Percentiles rank a stretch among this genome's conserved stretches.
Evolutionary conservation across 1,140 invertebrate species (phyloP).

Genomic region (Drosophila nigromelanica): DNA sequence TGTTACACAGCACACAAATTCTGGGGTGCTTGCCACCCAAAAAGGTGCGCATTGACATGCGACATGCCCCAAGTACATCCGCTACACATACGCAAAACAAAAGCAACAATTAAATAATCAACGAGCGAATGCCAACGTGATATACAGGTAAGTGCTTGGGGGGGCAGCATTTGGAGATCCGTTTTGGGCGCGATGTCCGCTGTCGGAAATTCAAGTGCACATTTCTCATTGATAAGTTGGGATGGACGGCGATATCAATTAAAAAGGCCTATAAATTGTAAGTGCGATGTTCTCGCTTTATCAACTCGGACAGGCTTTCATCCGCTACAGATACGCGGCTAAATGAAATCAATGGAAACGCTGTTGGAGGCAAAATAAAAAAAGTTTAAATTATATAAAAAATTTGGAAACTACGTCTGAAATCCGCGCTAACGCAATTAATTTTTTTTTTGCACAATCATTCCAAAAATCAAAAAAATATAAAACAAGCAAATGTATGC

Average conservation of each 20-base stretch:
- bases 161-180: background rate
- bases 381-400: background rate
- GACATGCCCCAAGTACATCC: conserved; percentile 15
- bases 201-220: conserved; percentile 74
- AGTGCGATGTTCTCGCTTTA: conserved; percentile 59
- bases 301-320: conserved; percentile 56
- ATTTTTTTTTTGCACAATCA: conserved; percentile 42
- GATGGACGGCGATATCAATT: conserved; percentile 59
- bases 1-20: conserved; percentile 21
- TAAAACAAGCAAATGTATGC: background rate
- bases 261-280: conserved; percentile 73
- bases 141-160: conserved; percentile 4
- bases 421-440: conserved; percentile 60
- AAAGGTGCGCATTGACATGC: conserved; percentile 9
- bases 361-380: background rate
- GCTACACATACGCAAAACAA: background rate
- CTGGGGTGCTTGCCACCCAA: background rate
- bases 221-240: conserved; percentile 75
- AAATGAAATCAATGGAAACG: conserved; percentile 5
- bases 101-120: background rate
- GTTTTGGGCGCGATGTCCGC: conserved; percentile 31
- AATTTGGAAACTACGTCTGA: conserved; percentile 8
- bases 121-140: background rate
- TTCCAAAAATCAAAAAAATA: conserved; percentile 23
- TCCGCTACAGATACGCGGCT: conserved; percentile 7